Base-by-base conservation (phyloP, 2,113 vertebrate genomes). In the Tragulus kanchil region DNA sequence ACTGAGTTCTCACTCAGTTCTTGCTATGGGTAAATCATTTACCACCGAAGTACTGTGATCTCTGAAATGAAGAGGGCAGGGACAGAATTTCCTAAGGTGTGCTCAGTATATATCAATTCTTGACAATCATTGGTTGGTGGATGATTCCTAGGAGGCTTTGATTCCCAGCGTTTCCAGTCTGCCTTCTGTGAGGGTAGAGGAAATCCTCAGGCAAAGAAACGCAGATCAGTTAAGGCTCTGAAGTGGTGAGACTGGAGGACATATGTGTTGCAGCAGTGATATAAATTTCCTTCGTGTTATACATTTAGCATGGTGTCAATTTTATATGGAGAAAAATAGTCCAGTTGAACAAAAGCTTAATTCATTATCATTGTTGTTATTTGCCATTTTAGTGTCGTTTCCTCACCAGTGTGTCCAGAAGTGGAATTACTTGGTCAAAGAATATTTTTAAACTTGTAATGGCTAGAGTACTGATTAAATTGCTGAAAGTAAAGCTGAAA, bases 361-460 rank as follows among this genome's bases (percentile, higher is more conserved):
- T 56, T 87, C 88, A 21, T 67, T 71, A 31, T 91, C 31, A 31
- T 15, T 95, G 7, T 62, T 96, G 14, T 50, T 45, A 54, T 15
- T 69, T 90, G 54, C 3, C 48, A 31, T 69, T 69, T 88, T 90
- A 56, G 52, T 64, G 11, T 90, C 87, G 64, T 81, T 75, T 90
- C 26, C 25, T 82, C 8, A 96, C 31, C 17, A 69, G 4, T 85
- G 26, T 61, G 36, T 31, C n/a, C 59, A 11, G 5, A 88, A 93
- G 48, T 89, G 13, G 17, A 90, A 79, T 94, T 83, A 61, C 17
- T 64, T 92, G 45, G 36, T 28, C 65, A 75, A 90, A 65, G 23
- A 94, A 92, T 84, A 36, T 83, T 94, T 97, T 64, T 92, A 85
- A 77, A 94, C 52, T 87, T 90, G 5, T 61, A 65, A 84, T 78